Conservation (phyloP, 2,797 vertebrate species). For the Simalia tracyae region DNA sequence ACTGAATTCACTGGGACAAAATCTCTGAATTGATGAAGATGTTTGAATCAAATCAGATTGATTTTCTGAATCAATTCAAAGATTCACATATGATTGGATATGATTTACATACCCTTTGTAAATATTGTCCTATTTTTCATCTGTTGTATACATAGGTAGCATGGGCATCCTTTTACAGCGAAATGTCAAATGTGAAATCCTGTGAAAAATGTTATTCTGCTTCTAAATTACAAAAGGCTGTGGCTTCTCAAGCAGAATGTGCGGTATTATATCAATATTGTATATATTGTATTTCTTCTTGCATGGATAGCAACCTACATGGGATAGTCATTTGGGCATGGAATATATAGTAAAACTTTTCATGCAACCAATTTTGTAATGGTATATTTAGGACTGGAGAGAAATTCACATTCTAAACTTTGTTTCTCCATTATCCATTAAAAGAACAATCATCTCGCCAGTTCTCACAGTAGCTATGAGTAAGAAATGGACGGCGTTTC, state of each 20-base stretch:
- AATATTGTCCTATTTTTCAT: not conserved
- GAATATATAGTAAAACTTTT: not conserved
- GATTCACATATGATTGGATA: not conserved
- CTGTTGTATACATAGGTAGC: not conserved
- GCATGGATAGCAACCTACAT: not conserved
- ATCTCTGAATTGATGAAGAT: no score
- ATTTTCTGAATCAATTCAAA: not conserved
- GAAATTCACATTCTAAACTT: not conserved
- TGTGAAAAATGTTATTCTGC: not conserved
- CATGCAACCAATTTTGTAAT: not conserved
- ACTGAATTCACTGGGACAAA: no score
- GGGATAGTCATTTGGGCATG: not conserved
- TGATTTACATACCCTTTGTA: not conserved
- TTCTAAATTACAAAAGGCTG: not conserved
- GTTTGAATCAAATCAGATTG: not conserved
- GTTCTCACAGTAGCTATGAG: not conserved
- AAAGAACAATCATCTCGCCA: not conserved
- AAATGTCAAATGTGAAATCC: not conserved
- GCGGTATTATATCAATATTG: not conserved
- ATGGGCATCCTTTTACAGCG: not conserved
- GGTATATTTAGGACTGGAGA: not conserved
- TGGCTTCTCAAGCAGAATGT: not conserved
- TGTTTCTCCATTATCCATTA: not conserved
- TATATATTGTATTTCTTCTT: not conserved
- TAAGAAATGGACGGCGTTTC: not conserved